Percentiles rank a stretch among this genome's conserved stretches.
phyloP scores from a whole-genome alignment of 2,888 invertebrate genomes.

The Scaptodrosophila latifasciaeformis region DNA sequence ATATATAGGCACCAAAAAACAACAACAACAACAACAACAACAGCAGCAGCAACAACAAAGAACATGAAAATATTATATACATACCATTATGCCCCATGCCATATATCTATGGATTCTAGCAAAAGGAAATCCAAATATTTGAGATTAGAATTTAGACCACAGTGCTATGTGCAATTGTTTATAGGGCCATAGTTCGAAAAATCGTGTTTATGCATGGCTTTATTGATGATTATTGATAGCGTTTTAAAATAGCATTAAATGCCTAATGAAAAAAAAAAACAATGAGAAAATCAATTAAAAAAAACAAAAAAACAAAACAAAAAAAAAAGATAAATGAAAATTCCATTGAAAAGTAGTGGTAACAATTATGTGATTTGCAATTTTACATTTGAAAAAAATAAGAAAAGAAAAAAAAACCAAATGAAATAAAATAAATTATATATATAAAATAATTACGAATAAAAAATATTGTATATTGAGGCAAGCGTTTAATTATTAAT shows the following conservation, averaged over 20 bases:
- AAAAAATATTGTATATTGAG: constrained; percentile 46
- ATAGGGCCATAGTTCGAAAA: constrained; percentile 62
- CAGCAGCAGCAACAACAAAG: constrained; percentile 11
- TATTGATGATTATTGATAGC: constrained; percentile 65
- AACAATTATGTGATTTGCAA: constrained; percentile 72
- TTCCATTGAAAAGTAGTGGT: constrained; percentile 63
- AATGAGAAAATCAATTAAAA: constrained; percentile 23
- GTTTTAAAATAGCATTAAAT: constrained; percentile 64
- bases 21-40: constrained; percentile 27
- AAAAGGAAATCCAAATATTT: constrained; percentile 29
- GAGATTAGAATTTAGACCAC: constrained; percentile 62
- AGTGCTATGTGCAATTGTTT: constrained; percentile 63
- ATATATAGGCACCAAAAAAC: constrained; percentile 32
- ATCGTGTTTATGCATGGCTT: constrained; percentile 65
- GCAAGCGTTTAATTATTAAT: constrained; percentile 63
- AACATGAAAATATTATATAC: constrained; percentile 31
- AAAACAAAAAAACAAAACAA: constrained; percentile 24
- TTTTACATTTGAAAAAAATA: constrained; percentile 66
- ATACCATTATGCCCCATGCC: constrained; percentile 24
- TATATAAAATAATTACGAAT: constrained; percentile 47
- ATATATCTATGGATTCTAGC: constrained; percentile 25
- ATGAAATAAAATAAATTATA: constrained; percentile 31
- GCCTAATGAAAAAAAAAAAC: constrained; percentile 36
- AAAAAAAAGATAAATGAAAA: constrained; percentile 33
- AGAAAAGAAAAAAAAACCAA: no score